Base-by-base conservation (phyloP, 2,797 vertebrate genomes). In the Sciurus carolinensis region DNA sequence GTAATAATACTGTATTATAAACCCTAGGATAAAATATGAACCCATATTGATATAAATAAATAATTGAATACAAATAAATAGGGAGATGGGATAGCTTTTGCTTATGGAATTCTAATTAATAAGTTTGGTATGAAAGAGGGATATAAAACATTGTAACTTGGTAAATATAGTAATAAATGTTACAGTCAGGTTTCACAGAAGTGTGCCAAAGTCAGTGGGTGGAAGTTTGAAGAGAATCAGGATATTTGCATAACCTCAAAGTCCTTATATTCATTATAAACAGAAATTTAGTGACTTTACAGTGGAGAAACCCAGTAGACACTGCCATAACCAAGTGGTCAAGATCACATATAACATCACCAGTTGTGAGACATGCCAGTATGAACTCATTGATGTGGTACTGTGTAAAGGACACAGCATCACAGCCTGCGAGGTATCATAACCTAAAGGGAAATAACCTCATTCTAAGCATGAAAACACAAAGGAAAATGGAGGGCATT, bases 81-180 rank as follows among this genome's bases (percentile, higher is more conserved):
- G 50, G 59, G 36, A 87, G 26, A 69, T 66, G 26, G 24, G 57
- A 91, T 14, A 73, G 59, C 47, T 69, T 50, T 77, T 94, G 67
- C 67, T 57, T 75, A 86, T 4, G 54, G 59, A 91, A 54, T 92
- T 92, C 62, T 76, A 86, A 75, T 81, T 76, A 86, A 75, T 81
- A 47, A 57, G 80, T 87, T 75, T 81, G 20, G 50, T 81, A 67
- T 54, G 76, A 91, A 91, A 81, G 47, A 30, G 26, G 11, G 20
- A 95, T 73, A 39, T 67, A 81, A 47, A 91, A 87, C 59, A 14
- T 80, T 26, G 1, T 67, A 20, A n/a, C 69, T 91, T 75, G 83
- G 18, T 59, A 87, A 87, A 59, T 28, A 82, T 26, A 50, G 1
- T 50, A 91, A 12, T 82, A 59, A 18, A 62, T 75, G 8, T 75